Evolutionary conservation across 2,888 invertebrate species (phyloP).

Genomic region (Polyploca ridens): DNA sequence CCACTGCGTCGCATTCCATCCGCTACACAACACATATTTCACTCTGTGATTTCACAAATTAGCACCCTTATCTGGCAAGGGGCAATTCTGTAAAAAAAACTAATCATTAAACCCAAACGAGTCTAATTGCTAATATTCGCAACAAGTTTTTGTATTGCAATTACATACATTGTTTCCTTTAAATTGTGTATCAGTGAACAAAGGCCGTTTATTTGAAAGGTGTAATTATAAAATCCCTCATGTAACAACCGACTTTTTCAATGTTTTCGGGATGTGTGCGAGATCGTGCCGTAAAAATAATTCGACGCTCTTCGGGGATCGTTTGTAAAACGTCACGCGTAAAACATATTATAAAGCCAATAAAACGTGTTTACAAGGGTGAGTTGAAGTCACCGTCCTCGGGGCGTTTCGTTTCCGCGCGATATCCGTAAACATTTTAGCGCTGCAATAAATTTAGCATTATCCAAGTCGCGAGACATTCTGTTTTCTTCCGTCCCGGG

Average conservation of each 20-base stretch:
- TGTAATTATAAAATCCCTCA: conserved; percentile 80
- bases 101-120: neutral
- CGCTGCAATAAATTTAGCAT: conserved; percentile 83
- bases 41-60: conserved; percentile 78
- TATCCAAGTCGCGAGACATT: conserved; percentile 81
- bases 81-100: conserved; percentile 39
- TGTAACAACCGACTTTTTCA: conserved; percentile 65
- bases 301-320: conserved; percentile 81
- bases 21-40: conserved; percentile 72
- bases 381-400: conserved; percentile 75
- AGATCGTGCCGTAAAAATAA: conserved; percentile 83
- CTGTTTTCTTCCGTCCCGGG: conserved; percentile 79
- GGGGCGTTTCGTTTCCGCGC: conserved; percentile 67
- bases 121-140: conserved; percentile 18
- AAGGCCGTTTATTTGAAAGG: conserved; percentile 73
- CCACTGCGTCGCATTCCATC: conserved; percentile 73
- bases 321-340: conserved; percentile 85
- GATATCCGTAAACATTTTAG: conserved; percentile 84
- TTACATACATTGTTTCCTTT: conserved; percentile 54
- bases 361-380: conserved; percentile 85
- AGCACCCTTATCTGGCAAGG: conserved; percentile 61
- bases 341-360: conserved; percentile 85
- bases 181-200: conserved; percentile 59
- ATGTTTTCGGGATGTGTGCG: conserved; percentile 71
- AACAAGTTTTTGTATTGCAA: conserved; percentile 33